Base-by-base conservation (phyloP, 92 coral and sea anemone species). In the Epizoanthus rinbou region DNA sequence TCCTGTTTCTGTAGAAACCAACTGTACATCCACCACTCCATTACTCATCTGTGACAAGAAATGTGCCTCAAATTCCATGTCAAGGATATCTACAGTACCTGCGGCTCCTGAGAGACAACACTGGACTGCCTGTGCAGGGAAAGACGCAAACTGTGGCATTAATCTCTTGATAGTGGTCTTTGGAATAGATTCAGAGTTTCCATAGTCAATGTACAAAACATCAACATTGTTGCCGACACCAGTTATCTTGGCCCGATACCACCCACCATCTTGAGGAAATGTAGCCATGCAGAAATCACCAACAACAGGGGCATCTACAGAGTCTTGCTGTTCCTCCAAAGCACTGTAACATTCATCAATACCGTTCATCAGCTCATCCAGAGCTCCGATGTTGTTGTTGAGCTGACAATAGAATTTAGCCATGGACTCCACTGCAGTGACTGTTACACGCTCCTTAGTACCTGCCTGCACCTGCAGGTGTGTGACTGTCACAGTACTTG, bases 191-290 rank as follows among this genome's bases (percentile, higher is more conserved):
- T 95, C 99, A 31, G 85, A 71, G 75, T 96, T 93, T 43, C 99
- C 99, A 89, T 94, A 96, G 74, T 96, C 99, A 19, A 96, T 72
- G 85, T 96, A 96, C 57, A 90, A 75, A 3, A 95, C 98, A 1
- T 52, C 81, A 7, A 87, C 72, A 31, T 53, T 64, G 3, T 71
- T 39, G 31, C 76, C 81, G 41, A 83, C 81, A 3, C 69, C 81
- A 3, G 56, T 22, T 16, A 92, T 87, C 25, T 80, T 88, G 4
- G 95, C 95, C n/a, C 95, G 82, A 78, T 91, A 95, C 98, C 94
- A 95, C 41, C 92, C 90, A 45, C 90, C 92, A 84, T 91, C 97
- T 80, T 86, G 93, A 25, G 91, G 59, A 80, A 88, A 93, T 66
- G 62, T 79, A 0, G 94, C 93, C 53, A 84, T 80, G 62, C 91